Base-by-base conservation (phyloP, 2,113 vertebrate species). In the Trichomycterus rosablanca region DNA sequence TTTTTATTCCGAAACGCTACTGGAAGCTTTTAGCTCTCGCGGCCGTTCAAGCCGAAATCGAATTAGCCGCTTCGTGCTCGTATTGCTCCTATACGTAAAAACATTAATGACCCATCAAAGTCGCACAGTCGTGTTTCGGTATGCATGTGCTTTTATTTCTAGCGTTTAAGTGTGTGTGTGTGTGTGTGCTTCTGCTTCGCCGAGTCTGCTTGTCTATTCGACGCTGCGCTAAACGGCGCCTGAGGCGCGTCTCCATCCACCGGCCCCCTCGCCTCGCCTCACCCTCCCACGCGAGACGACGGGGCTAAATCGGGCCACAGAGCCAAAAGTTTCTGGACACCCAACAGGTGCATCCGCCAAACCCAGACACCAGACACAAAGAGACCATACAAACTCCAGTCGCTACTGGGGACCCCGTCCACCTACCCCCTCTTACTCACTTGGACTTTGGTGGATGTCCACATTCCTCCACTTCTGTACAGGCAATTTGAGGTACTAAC, bases 191-290 rank as follows among this genome's bases (percentile, higher is more conserved):
- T 79, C 80, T 78, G 81, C 83, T 80, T 63, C 74, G 75, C 60
- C 83, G 71, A 83, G 78, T 84, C 72, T 84, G 76, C 82, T 88
- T 81, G 90, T 76, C 78, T 80, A 87, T 88, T 86, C 84, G 79
- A 74, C 51, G 81, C 79, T 80, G 76, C 74, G 83, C 83, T 84
- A 83, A 84, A 74, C 72, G 59, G 68, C 74, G 85, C 88, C 88
- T 19, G 70, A 76, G 81, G 84, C 76, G 0, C 14, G 76, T 74
- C 42, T 67, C 23, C 43, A 48, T 67, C 23, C 43, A 48, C 23
- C 14, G 14, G 46, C 46, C 51, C 78, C 61, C 32, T 70, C 59
- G 28, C 42, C 32, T 70, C 59, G 28, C 42, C 20, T 57, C 56
- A 58, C 61, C 14, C 50, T 62, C 71, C 46, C 46, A 49, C 30